These are phyloP conservation scores for Numida meleagris DNA, from an alignment of 2,113 vertebrate genomes.

Conservation along the genomic window DNA sequence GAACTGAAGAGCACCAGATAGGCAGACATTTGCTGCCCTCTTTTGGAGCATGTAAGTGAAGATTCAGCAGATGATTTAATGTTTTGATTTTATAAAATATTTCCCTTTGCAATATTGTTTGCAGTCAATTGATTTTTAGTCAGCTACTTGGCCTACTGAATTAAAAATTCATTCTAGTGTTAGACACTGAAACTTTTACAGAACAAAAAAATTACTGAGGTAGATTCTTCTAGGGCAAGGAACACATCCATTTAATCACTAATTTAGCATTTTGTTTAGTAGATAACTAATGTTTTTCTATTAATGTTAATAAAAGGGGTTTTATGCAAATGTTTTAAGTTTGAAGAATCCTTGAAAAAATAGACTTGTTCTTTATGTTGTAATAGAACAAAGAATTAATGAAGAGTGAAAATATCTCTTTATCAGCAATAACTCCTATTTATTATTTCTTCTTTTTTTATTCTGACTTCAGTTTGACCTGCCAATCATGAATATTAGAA, in stretches of 20 bases:
- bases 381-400: background rate
- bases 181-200: background rate
- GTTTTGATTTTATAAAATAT: background rate
- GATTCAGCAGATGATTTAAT: background rate
- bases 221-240: background rate
- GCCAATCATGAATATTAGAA: background rate
- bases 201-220: background rate
- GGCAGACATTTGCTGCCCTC: conserved; percentile 80
- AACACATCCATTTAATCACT: background rate
- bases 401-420: background rate
- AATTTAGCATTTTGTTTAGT: background rate
- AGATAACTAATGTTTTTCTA: background rate
- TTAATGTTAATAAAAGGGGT: background rate
- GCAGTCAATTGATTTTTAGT: conserved; percentile 10
- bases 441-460: background rate
- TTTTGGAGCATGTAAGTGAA: conserved; percentile 72
- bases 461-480: background rate
- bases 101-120: background rate
- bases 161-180: background rate
- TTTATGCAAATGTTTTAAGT: background rate
- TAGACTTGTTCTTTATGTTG: background rate
- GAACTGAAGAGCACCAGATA: background rate
- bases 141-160: background rate
- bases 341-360: background rate
- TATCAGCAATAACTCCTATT: background rate